phyloP scores from a whole-genome alignment of 2,888 invertebrate genomes.

The Apantesis nais region DNA sequence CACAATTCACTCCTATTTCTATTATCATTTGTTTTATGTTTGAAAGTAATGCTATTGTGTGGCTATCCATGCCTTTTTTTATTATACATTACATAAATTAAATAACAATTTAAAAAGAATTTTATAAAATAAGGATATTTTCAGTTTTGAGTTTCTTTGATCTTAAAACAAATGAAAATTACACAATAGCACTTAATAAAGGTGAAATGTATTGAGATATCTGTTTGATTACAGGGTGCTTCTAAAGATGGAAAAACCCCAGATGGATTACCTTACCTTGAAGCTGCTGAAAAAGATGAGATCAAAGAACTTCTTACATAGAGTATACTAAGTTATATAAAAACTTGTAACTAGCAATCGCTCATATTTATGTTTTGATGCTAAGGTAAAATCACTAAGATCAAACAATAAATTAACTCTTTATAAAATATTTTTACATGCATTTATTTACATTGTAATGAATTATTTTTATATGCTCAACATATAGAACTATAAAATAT shows the following conservation, averaged over 20 bases:
- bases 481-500: conserved; percentile 64
- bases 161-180: not conserved
- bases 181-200: not conserved
- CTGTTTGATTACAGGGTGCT: conserved; percentile 88
- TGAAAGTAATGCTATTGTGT: too few species aligned
- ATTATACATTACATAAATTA: too few species aligned
- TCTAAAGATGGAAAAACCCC: conserved; percentile 93
- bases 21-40: not conserved
- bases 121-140: too few species aligned
- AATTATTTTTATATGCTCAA: conserved; percentile 83
- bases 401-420: conserved; percentile 63
- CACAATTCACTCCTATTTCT: not conserved
- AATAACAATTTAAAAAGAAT: too few species aligned
- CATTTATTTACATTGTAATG: conserved; percentile 81
- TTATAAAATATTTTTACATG: conserved; percentile 79
- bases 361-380: conserved; percentile 69
- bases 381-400: conserved; percentile 66
- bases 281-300: conserved; percentile 96
- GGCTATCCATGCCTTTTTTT: too few species aligned
- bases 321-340: conserved; percentile 31
- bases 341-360: conserved; percentile 47
- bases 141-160: too few species aligned
- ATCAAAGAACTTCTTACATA: conserved; percentile 90
- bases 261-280: conserved; percentile 94
- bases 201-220: not conserved